phyloP scores from a whole-genome alignment of 2,797 vertebrate genomes.

The Sphenodon punctatus region DNA sequence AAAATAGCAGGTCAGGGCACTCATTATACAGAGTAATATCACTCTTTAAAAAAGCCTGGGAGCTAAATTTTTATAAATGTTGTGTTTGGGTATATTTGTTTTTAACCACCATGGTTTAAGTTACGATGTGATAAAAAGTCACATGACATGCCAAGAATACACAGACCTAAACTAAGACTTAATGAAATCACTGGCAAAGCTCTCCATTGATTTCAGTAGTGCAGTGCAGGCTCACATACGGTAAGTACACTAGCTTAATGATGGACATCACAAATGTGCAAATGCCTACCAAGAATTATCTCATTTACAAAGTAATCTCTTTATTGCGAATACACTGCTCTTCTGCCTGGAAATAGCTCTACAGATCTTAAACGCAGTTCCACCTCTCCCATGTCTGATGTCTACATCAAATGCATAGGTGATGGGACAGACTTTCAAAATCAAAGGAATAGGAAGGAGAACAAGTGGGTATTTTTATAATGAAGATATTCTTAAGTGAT shows the following conservation, averaged over 20 bases:
- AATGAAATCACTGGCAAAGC: background rate
- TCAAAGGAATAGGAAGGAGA: constrained; percentile 60
- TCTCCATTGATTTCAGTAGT: no score
- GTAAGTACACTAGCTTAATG: constrained; percentile 41
- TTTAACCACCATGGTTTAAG: constrained; percentile 62
- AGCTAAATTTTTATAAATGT: background rate
- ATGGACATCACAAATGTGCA: background rate
- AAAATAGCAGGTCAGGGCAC: constrained; percentile 16
- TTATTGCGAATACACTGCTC: constrained; percentile 8
- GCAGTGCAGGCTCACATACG: no score
- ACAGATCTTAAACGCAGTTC: constrained; percentile 38
- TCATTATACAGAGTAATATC: constrained; percentile 19
- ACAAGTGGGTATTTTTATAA: constrained; percentile 45
- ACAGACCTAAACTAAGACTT: constrained; percentile 4
- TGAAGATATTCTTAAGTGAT: constrained; percentile 56
- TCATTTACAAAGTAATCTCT: constrained; percentile 13
- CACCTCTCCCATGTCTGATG: constrained; percentile 50
- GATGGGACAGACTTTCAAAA: constrained; percentile 58
- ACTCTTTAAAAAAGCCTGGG: background rate
- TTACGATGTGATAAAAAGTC: constrained; percentile 47
- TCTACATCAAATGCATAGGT: constrained; percentile 56
- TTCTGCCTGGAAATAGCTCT: constrained; percentile 40
- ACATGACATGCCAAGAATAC: constrained; percentile 54
- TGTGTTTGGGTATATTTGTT: constrained; percentile 35
- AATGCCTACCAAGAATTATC: constrained; percentile 16